phyloP scores from a whole-genome alignment of 2,113 vertebrate species.

The Podarcis raffonei region DNA sequence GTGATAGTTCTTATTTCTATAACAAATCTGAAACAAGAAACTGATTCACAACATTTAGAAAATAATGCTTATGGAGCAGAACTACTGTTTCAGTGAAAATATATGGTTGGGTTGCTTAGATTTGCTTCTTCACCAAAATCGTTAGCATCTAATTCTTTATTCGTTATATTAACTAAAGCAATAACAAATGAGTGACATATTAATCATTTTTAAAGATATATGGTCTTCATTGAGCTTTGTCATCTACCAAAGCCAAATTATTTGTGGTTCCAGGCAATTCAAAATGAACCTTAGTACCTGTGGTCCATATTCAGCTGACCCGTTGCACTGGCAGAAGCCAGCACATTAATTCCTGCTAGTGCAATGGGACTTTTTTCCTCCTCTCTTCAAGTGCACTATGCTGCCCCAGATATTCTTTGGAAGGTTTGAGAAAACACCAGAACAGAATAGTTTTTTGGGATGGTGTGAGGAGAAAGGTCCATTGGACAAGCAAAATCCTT shows the following conservation, averaged over 20 bases:
- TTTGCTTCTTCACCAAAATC: slow-evolving; percentile 47
- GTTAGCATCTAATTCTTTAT: slow-evolving; percentile 60
- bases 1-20: slow-evolving; percentile 60
- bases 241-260: slow-evolving; percentile 41
- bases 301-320: too few species aligned
- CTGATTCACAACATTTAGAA: slow-evolving; percentile 62
- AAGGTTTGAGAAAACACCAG: too few species aligned
- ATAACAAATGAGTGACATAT: slow-evolving; percentile 44
- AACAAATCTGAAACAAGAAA: slow-evolving; percentile 73
- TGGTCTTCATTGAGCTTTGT: slow-evolving; percentile 38
- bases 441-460: too few species aligned
- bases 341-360: too few species aligned
- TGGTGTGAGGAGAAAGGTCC: too few species aligned
- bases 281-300: slow-evolving; percentile 9
- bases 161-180: slow-evolving; percentile 34
- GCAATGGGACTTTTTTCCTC: too few species aligned
- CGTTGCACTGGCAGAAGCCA: too few species aligned
- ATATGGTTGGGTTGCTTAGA: slow-evolving; percentile 33
- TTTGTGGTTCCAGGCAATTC: slow-evolving; percentile 16
- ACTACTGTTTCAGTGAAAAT: slow-evolving; percentile 58
- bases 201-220: slow-evolving; percentile 43
- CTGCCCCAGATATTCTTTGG: too few species aligned
- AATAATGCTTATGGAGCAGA: slow-evolving; percentile 61
- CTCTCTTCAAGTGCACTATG: too few species aligned
- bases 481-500: too few species aligned